Evolutionary conservation across 2,113 vertebrate genomes (phyloP), one percentile per base, ranked within the genome.

Genomic region (Penelope pileata): DNA sequence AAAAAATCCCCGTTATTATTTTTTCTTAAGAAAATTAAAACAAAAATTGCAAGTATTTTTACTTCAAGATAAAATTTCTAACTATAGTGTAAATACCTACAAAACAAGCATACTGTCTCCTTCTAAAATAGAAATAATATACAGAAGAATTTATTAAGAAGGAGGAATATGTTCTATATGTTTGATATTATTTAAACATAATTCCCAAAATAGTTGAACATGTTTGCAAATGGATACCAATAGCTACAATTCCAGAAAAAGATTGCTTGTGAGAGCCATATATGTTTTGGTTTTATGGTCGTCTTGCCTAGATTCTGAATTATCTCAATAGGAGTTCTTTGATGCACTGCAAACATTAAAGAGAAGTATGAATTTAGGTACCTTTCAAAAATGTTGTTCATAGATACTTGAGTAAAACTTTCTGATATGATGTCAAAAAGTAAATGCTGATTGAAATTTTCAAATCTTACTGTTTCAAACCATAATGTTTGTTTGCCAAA

Each of bases 41-140:
- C 19, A 56, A 59, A 5, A 93, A 60, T 17, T 53, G 18, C 22
- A 93, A 74, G 26, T 77, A 93, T 32, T 21, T 22, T 74, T 89
- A 70, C 48, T 96, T 86, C n/a, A n/a, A n/a, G n/a, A n/a, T 23
- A 87, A 93, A 82, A 53, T 80, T 96, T 85, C 47, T 63, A 95
- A 93, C 34, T 43, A 72, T 75, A 42, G n/a, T 82, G 64, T 50
- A 93, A 96, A 91, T 92, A 79, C 42, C 92, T 88, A 92, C 70
- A 63, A 96, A 96, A 86, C 53, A 32, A 51, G 58, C 36, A 73
- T 92, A 67, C 11, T 88, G 93, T 80, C 42, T 94, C 47, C 18
- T 95, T 91, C 40, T 69, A n/a, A 96, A 91, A 81, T 34, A 67
- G 38, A 91, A 96, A 54, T 60, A 14, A 66, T 18, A 91, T 40